Evolutionary conservation across 2,888 invertebrate species (phyloP).

Genomic region (Eilema sororculum): DNA sequence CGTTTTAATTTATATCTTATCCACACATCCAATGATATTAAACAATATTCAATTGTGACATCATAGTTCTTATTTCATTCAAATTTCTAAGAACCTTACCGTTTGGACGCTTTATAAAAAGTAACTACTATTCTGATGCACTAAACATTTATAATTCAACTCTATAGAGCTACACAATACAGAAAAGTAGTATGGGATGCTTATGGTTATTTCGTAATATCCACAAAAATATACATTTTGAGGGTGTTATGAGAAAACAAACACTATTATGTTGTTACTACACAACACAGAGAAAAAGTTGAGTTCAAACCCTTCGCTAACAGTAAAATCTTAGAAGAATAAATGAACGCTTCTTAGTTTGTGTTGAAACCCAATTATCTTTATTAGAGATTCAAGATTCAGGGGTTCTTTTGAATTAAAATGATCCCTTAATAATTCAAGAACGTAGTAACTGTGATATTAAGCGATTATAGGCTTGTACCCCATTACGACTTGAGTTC

Average conservation of each 20-base stretch:
- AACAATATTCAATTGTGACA: neutral
- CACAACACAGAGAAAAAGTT: neutral
- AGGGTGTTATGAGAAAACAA: neutral
- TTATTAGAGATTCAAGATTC: constrained; percentile 23
- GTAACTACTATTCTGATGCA: neutral
- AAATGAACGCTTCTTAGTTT: neutral
- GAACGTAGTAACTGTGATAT: constrained; percentile 12
- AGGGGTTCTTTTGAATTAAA: constrained; percentile 9
- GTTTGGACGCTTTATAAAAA: neutral
- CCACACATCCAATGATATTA: no score
- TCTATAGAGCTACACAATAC: neutral
- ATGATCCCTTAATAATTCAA: constrained; percentile 16
- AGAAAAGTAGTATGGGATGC: no score
- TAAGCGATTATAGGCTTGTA: constrained; percentile 17
- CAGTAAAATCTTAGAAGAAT: constrained; percentile 7
- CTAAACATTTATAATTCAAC: neutral
- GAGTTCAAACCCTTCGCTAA: neutral
- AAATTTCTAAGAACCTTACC: neutral
- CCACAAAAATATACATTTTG: neutral
- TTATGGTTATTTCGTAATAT: no score
- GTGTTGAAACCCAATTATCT: constrained; percentile 17
- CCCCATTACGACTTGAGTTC: constrained; percentile 15
- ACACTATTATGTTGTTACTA: neutral
- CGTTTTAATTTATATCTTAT: no score
- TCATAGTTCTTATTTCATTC: neutral